Evolutionary conservation across 2,888 invertebrate species (phyloP).

Genomic region (Ennomos quercinarius): DNA sequence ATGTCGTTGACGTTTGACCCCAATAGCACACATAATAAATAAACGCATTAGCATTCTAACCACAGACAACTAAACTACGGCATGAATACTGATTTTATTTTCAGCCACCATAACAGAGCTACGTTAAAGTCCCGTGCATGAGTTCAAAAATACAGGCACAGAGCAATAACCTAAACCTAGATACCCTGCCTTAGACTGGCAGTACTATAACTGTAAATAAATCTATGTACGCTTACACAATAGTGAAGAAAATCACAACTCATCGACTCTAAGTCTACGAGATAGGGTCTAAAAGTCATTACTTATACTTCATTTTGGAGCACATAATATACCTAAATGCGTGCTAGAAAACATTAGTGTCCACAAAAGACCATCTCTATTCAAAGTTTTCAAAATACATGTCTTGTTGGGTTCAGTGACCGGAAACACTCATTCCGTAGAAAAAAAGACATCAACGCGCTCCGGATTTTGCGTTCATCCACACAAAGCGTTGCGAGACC

Average conservation of each 20-base stretch:
- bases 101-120: constrained; percentile 23
- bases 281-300: constrained; percentile 29
- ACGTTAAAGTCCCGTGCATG: constrained; percentile 22
- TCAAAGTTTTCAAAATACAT: constrained; percentile 34
- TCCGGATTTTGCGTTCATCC: constrained; percentile 40
- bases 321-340: constrained; percentile 27
- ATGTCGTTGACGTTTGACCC: constrained; percentile 31
- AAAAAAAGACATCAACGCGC: constrained; percentile 44
- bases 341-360: constrained; percentile 35
- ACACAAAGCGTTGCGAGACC: constrained; percentile 34
- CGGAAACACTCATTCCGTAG: constrained; percentile 37
- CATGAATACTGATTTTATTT: constrained; percentile 30
- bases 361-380: constrained; percentile 35
- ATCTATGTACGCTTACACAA: constrained; percentile 31
- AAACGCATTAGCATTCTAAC: constrained; percentile 30
- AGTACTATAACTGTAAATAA: constrained; percentile 30
- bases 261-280: constrained; percentile 27
- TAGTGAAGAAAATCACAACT: constrained; percentile 22
- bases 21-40: constrained; percentile 15
- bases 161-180: constrained; percentile 33
- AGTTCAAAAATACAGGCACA: constrained; percentile 30
- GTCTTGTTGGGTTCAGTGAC: constrained; percentile 40
- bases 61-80: constrained; percentile 14
- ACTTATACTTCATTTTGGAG: constrained; percentile 24
- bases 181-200: constrained; percentile 24